These are phyloP conservation scores for Leptestheria dahalacensis DNA, from an alignment of 1,140 invertebrate species.

Conservation along the genomic window DNA sequence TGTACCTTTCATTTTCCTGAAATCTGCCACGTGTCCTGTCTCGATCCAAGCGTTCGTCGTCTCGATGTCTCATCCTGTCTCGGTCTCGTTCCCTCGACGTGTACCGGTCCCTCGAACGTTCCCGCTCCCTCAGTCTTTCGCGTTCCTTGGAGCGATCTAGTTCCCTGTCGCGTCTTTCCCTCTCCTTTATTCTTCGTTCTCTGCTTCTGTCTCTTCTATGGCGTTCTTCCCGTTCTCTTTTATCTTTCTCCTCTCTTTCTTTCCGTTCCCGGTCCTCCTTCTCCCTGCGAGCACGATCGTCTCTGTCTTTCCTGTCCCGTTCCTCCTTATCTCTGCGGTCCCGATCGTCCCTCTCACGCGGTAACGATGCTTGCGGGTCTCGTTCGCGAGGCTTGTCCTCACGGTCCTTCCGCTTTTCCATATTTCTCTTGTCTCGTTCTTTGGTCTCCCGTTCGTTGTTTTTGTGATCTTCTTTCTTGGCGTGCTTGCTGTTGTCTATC, in stretches of 20 bases:
- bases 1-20: conserved; percentile 6
- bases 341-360: not conserved
- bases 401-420: conserved; percentile 23
- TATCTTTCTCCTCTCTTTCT: conserved; percentile 4
- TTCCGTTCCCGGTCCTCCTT: conserved; percentile 14
- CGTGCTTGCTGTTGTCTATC: conserved; percentile 19
- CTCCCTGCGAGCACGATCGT: conserved; percentile 28
- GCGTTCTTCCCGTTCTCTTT: conserved; percentile 2
- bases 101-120: conserved; percentile 16
- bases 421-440: conserved; percentile 32
- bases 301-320: conserved; percentile 25
- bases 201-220: conserved; percentile 1
- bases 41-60: conserved; percentile 20
- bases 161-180: not conserved
- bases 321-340: conserved; percentile 14
- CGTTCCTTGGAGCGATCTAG: not conserved
- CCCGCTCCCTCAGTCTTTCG: not conserved
- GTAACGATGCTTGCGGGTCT: too few species aligned
- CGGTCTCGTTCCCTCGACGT: conserved; percentile 21
- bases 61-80: conserved; percentile 8
- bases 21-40: conserved; percentile 17
- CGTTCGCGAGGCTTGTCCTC: not conserved
- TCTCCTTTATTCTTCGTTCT: conserved; percentile 3
- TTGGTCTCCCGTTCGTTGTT: conserved; percentile 17
- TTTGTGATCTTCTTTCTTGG: conserved; percentile 21